Conservation (phyloP, 2,113 vertebrate genomes). For the Hymenochirus boettgeri region DNA sequence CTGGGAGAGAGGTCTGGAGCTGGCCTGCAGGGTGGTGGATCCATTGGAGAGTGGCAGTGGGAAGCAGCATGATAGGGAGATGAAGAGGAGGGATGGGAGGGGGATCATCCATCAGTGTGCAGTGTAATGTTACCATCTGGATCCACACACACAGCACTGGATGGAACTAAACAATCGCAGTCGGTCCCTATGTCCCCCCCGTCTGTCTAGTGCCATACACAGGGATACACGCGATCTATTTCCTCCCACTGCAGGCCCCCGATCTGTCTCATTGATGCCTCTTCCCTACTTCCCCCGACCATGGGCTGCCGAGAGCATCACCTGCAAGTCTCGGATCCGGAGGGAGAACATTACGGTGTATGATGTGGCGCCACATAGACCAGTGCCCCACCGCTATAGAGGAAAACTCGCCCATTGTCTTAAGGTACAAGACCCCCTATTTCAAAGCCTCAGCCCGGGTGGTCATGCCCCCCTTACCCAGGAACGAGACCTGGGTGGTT, state of each 20-base stretch:
- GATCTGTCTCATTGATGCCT: constrained; percentile 40
- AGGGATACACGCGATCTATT: too few relatives aligned
- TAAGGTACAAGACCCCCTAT: constrained; percentile 94
- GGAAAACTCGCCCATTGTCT: constrained; percentile 93
- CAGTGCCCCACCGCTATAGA: constrained; percentile 88
- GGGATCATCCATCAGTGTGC: constrained; percentile 34
- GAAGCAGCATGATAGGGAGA: constrained; percentile 32
- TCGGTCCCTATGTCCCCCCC: too few relatives aligned
- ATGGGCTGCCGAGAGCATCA: constrained; percentile 96
- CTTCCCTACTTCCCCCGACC: constrained; percentile 27
- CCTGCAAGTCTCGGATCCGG: constrained; percentile 89
- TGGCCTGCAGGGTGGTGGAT: constrained; percentile 6
- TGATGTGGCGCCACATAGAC: constrained; percentile 92
- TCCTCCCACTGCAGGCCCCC: too few relatives aligned
- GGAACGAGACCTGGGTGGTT: constrained; percentile 92
- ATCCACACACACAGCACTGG: not conserved
- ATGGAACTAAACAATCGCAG: too few relatives aligned
- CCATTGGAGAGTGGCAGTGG: constrained; percentile 19
- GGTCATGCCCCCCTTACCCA: constrained; percentile 87
- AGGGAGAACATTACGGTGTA: constrained; percentile 91
- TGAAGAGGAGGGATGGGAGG: constrained; percentile 40
- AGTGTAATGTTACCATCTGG: constrained; percentile 32
- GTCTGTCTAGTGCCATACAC: too few relatives aligned
- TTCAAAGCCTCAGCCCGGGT: constrained; percentile 91
- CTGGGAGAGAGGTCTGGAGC: constrained; percentile 1